Base-by-base conservation (phyloP, 2,888 invertebrate genomes). In the Dolomedes plantarius region DNA sequence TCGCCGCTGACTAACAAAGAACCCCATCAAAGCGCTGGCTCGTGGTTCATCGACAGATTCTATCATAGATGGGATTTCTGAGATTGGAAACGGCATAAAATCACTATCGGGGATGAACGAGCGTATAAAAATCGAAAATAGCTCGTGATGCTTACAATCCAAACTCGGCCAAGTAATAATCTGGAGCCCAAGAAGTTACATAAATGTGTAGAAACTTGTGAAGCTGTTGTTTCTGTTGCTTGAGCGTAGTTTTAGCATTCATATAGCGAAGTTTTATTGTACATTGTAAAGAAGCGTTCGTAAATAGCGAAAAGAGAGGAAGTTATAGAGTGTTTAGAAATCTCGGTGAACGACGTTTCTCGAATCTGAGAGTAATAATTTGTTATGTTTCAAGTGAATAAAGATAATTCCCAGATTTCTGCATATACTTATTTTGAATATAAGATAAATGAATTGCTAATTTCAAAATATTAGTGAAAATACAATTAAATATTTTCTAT, bases 21-120 rank as follows among this genome's bases (percentile, higher is more conserved):
- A 68, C 50, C 46, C 73, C 80, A 80, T 80, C 80, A 80, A 80
- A 80, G 23, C 41, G n/a, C 32, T 69, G 69, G 46, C 41, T 79
- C 79, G 67, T 74, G 69, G 74, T 39, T 74, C 68, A 73, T 74
- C 50, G 68, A 65, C 0, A 32, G 71, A 69, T 31, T 79, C 72
- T 64, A 32, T 39, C 32, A 27, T 29, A 72, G 50, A 72, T 79
- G 74, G 68, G 74, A 68, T 81, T 68, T 41, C 67, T 56, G 68
- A 81, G 74, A 81, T 81, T 81, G 81, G 81, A 74, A 81, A 81
- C 41, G 68, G 81, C 81, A 81, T 81, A 81, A 81, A 81, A 81
- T 81, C 67, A 62, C 81, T 73, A 81, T 81, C 67, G 27, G 50
- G 56, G 62, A 68, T 74, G 74, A 81, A 36, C 36, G 41, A 23